Conservation (phyloP, 2,113 vertebrate species). For the Cyrtonyx montezumae region DNA sequence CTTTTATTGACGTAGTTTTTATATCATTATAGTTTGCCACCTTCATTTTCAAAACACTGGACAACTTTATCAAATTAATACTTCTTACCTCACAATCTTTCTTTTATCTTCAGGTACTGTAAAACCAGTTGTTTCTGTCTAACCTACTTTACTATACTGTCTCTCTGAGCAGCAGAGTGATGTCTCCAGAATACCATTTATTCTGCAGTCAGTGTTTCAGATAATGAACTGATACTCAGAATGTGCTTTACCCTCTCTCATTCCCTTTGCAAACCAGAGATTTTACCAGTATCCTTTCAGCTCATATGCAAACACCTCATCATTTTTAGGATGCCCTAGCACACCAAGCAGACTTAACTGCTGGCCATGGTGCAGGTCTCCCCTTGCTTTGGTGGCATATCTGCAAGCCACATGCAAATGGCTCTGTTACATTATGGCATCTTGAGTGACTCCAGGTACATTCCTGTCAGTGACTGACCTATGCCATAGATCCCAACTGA, state of each 20-base stretch:
- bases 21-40: neutral
- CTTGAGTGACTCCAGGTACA: neutral
- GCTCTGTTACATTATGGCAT: neutral
- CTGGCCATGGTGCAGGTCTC: neutral
- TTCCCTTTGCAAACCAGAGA: neutral
- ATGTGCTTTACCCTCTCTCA: neutral
- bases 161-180: neutral
- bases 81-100: neutral
- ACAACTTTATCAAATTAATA: neutral
- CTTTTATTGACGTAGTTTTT: neutral
- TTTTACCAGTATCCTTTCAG: neutral
- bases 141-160: neutral
- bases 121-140: neutral
- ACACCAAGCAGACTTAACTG: neutral
- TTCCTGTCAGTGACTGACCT: neutral
- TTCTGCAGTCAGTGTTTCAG: neutral
- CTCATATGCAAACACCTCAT: neutral
- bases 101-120: neutral
- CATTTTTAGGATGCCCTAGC: neutral
- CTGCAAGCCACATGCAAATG: neutral
- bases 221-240: neutral
- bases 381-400: neutral
- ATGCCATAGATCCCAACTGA: neutral
- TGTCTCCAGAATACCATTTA: neutral
- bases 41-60: neutral